These are phyloP conservation scores for Chondrosia reniformis DNA, from an alignment of 37 sponge, comb jelly and placozoan species.

Conservation along the genomic window DNA sequence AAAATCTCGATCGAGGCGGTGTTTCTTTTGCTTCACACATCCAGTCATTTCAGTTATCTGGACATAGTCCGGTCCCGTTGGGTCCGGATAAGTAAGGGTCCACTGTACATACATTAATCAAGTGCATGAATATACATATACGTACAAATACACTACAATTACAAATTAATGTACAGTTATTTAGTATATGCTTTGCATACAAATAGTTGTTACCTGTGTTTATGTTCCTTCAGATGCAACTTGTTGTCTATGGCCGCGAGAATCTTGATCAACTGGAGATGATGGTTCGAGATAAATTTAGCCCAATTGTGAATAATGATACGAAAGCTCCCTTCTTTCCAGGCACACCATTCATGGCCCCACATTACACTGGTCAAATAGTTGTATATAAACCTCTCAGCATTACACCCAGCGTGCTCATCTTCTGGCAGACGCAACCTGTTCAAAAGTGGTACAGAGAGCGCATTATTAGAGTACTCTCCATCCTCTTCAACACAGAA, in stretches of 20 bases:
- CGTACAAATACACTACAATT: not conserved
- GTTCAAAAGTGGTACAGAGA: slow-evolving; percentile 25
- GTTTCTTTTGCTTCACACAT: no score
- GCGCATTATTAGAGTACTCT: slow-evolving; percentile 23
- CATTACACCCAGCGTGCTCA: slow-evolving; percentile 8
- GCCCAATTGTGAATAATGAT: slow-evolving; percentile 55
- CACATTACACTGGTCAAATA: slow-evolving; percentile 28
- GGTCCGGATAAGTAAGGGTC: no score
- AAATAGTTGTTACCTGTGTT: slow-evolving; percentile 8
- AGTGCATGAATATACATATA: not conserved
- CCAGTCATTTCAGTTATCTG: no score
- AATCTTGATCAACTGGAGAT: slow-evolving; percentile 33
- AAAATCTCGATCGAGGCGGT: no score
- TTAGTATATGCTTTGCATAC: not conserved
- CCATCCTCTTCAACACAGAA: slow-evolving; percentile 45
- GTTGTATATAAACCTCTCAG: slow-evolving; percentile 48
- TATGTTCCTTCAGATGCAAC: slow-evolving; percentile 62
- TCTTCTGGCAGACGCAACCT: slow-evolving; percentile 49
- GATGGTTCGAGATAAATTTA: slow-evolving; percentile 50
- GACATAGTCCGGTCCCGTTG: no score
- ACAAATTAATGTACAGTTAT: not conserved
- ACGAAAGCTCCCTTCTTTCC: slow-evolving; percentile 13
- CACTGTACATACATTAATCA: not conserved
- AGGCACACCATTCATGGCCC: slow-evolving; percentile 30
- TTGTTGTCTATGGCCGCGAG: slow-evolving; percentile 77